Percentiles rank a stretch among this genome's conserved stretches.
phyloP scores from a whole-genome alignment of 2,113 vertebrate species.

The Forbesichthys papilliferus region DNA sequence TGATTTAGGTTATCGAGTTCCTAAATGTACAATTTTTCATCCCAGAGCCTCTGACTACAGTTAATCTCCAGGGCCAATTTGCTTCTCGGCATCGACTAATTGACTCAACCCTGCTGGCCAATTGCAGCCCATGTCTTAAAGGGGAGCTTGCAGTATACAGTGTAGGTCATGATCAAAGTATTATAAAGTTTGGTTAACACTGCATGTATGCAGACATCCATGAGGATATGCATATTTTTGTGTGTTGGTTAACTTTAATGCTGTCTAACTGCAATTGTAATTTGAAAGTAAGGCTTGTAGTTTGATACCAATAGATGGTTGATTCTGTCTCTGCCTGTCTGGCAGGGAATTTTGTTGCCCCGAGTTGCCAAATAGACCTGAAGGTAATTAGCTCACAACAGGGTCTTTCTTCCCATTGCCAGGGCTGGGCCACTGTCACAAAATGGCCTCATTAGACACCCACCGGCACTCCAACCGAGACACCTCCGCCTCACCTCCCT shows the following conservation, averaged over 20 bases:
- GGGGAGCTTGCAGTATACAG: not conserved
- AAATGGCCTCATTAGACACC: conserved; percentile 68
- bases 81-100: conserved; percentile 27
- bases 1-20: conserved; percentile 33
- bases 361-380: conserved; percentile 48
- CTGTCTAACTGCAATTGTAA: not conserved
- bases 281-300: not conserved
- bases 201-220: too few species aligned
- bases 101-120: conserved; percentile 32
- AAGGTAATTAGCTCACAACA: conserved; percentile 64
- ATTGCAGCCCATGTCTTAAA: conserved; percentile 11
- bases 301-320: conserved; percentile 16
- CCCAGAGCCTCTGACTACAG: conserved; percentile 30
- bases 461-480: conserved; percentile 54
- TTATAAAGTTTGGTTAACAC: too few species aligned
- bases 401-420: conserved; percentile 30
- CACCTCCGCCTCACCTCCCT: conserved; percentile 28
- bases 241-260: not conserved
- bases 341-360: conserved; percentile 18
- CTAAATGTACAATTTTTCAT: conserved; percentile 44
- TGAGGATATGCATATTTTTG: too few species aligned
- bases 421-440: conserved; percentile 37
- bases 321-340: conserved; percentile 30
- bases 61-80: conserved; percentile 42
- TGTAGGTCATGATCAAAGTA: too few species aligned